A percentile compares a stretch with the other conserved stretches of the same genome.
These are phyloP conservation scores for Drosophila seguyi DNA, from an alignment of 1,140 invertebrate genomes.

Conservation along the genomic window DNA sequence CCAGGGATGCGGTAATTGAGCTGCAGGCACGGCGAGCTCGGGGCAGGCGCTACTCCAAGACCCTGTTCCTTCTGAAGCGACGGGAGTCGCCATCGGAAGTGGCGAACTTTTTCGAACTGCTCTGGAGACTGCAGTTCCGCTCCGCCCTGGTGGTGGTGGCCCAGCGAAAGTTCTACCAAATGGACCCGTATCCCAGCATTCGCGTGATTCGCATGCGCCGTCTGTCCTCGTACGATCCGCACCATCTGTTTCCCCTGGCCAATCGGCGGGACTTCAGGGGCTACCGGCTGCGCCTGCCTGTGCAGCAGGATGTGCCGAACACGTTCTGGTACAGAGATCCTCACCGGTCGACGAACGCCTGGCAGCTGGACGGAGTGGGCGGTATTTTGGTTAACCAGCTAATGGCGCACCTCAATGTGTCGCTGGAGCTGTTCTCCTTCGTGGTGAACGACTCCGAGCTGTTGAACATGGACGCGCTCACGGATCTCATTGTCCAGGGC, in stretches of 20 bases:
- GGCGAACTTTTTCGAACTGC: conserved; percentile 30
- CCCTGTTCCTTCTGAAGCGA: conserved; percentile 37
- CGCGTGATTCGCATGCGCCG: conserved; percentile 29
- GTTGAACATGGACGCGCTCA: conserved; percentile 44
- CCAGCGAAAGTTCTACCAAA: conserved; percentile 45
- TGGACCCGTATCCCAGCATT: conserved; percentile 66
- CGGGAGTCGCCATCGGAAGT: not conserved
- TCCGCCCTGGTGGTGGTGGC: conserved; percentile 54
- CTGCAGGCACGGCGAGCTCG: conserved; percentile 40
- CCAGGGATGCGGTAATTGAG: conserved; percentile 38
- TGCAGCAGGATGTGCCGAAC: conserved; percentile 65
- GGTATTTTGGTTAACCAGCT: conserved; percentile 47
- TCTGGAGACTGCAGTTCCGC: conserved; percentile 61
- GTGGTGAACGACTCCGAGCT: conserved; percentile 50
- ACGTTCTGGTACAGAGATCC: conserved; percentile 58
- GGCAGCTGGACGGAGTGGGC: conserved; percentile 52
- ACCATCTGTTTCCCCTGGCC: conserved; percentile 36
- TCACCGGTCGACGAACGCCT: not conserved
- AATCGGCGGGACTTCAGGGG: conserved; percentile 41
- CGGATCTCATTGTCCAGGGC: conserved; percentile 20
- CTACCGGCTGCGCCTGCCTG: conserved; percentile 55
- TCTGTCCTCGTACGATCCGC: conserved; percentile 15
- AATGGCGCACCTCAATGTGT: conserved; percentile 59
- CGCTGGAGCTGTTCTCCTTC: conserved; percentile 45
- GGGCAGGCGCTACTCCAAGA: conserved; percentile 50